Conservation (phyloP, 2,888 invertebrate genomes). For the Xestobium rufovillosum region DNA sequence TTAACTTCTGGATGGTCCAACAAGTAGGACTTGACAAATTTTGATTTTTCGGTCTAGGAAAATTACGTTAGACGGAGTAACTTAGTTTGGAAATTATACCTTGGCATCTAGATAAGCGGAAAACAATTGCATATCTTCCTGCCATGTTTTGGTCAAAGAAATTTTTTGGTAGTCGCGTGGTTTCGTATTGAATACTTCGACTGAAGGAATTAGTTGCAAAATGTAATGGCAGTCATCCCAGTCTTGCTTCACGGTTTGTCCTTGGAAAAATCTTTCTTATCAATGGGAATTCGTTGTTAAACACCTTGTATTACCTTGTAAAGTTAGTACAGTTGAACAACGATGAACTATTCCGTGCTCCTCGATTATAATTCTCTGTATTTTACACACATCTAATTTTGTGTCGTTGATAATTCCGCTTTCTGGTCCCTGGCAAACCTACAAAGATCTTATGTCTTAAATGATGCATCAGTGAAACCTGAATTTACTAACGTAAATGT, state of each 20-base stretch:
- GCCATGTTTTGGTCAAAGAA: constrained; percentile 48
- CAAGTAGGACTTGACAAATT: constrained; percentile 51
- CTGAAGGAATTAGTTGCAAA: constrained; percentile 52
- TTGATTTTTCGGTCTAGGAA: constrained; percentile 44
- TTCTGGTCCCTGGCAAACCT: constrained; percentile 49
- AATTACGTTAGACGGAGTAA: constrained; percentile 11
- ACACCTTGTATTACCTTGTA: constrained; percentile 26
- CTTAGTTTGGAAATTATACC: constrained; percentile 37
- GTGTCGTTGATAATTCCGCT: constrained; percentile 48
- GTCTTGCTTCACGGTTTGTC: constrained; percentile 54
- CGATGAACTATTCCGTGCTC: constrained; percentile 48
- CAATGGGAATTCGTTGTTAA: constrained; percentile 13
- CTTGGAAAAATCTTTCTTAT: constrained; percentile 30
- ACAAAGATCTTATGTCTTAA: constrained; percentile 9
- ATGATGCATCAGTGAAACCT: not conserved
- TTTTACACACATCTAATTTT: constrained; percentile 49
- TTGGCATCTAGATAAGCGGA: constrained; percentile 57
- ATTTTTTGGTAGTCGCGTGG: constrained; percentile 37
- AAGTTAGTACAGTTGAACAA: constrained; percentile 46
- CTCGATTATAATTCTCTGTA: constrained; percentile 52
- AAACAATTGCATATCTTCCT: constrained; percentile 52
- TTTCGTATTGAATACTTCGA: constrained; percentile 29
- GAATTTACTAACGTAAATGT: constrained; percentile 52
- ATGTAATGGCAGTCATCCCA: constrained; percentile 53
- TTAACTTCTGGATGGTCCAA: constrained; percentile 51